Evolutionary conservation across 2,113 vertebrate species (phyloP).

Genomic region (Amia ocellicauda): DNA sequence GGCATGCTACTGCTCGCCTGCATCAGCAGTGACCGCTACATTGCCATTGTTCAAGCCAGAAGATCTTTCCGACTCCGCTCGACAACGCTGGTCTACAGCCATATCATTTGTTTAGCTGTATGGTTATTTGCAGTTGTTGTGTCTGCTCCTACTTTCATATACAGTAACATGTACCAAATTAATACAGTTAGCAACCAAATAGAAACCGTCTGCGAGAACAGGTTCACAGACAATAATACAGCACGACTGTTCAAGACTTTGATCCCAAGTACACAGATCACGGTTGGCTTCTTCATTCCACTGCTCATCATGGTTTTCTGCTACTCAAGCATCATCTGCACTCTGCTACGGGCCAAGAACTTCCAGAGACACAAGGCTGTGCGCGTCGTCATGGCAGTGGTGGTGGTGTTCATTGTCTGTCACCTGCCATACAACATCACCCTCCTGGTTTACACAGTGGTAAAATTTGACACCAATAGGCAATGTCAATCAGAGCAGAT

Average conservation of each 20-base stretch:
- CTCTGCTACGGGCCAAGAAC: constrained; percentile 73
- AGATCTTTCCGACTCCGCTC: constrained; percentile 70
- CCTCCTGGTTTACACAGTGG: constrained; percentile 56
- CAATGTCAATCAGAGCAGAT: constrained; percentile 34
- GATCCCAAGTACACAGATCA: constrained; percentile 67
- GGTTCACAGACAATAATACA: constrained; percentile 19
- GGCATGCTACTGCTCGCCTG: constrained; percentile 88
- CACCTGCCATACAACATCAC: constrained; percentile 81
- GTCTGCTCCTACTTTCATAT: constrained; percentile 72
- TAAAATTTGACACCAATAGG: constrained; percentile 36
- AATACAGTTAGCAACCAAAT: constrained; percentile 32
- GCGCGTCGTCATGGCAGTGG: constrained; percentile 77
- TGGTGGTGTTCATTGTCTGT: constrained; percentile 75
- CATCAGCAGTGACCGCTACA: constrained; percentile 81
- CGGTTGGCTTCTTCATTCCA: constrained; percentile 79
- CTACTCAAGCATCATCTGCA: constrained; percentile 70
- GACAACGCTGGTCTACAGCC: constrained; percentile 49
- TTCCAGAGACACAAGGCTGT: constrained; percentile 83
- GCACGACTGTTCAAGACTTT: constrained; percentile 55
- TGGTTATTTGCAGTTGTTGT: constrained; percentile 68
- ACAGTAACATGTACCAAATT: constrained; percentile 42
- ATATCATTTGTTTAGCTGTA: constrained; percentile 64
- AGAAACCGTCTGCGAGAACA: constrained; percentile 61
- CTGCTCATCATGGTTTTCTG: constrained; percentile 79
- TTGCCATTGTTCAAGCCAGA: constrained; percentile 84